Conservation (phyloP, 2,113 vertebrate genomes). For the Globicephala melas region DNA sequence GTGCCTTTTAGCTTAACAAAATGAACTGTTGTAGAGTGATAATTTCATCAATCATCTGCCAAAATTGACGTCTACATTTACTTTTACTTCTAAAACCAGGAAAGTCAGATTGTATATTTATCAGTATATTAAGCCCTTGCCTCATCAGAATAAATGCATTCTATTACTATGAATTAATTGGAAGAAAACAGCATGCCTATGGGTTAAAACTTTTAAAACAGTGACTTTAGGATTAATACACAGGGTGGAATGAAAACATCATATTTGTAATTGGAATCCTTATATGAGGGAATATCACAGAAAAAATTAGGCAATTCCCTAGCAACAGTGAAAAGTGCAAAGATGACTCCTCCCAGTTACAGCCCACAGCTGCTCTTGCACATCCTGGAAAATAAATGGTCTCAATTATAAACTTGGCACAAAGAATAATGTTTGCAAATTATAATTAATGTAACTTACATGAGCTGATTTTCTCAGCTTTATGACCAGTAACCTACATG, state of each 20-base stretch:
- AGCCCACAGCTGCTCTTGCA: constrained; percentile 71
- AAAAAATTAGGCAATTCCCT: constrained; percentile 70
- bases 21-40: background rate
- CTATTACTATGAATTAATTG: background rate
- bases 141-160: background rate
- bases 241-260: background rate
- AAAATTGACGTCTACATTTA: background rate
- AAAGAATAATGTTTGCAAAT: constrained; percentile 69
- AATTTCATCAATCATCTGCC: background rate
- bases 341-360: constrained; percentile 42
- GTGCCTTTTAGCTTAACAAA: background rate
- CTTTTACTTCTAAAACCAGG: background rate
- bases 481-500: constrained; percentile 66
- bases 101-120: background rate
- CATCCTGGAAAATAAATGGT: constrained; percentile 68
- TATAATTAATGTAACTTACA: constrained; percentile 70
- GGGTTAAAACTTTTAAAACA: background rate
- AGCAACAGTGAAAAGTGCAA: constrained; percentile 66
- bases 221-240: background rate
- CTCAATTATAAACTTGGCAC: constrained; percentile 75
- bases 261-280: constrained; percentile 16
- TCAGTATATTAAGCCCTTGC: background rate
- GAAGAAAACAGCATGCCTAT: background rate
- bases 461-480: constrained; percentile 65
- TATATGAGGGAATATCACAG: constrained; percentile 49